Evolutionary conservation across 1,140 invertebrate genomes (phyloP).

Genomic region (Eciton burchellii): DNA sequence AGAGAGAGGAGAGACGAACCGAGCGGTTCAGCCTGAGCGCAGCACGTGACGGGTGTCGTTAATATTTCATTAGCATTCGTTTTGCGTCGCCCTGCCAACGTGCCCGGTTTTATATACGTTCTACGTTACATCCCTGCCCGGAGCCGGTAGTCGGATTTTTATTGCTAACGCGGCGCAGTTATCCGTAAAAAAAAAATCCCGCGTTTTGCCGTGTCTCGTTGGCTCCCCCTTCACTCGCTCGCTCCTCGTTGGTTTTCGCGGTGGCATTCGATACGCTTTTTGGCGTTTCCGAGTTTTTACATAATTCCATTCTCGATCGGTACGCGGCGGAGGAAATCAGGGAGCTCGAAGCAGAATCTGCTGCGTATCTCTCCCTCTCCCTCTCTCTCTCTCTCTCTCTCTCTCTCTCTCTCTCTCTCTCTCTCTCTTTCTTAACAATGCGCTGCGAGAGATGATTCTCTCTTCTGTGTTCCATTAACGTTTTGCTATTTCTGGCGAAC

Average conservation of each 20-base stretch:
- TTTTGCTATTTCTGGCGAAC: neutral
- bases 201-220: slow-evolving; percentile 59
- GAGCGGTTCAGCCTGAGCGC: slow-evolving; percentile 61
- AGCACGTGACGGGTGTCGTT: slow-evolving; percentile 81
- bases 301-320: neutral
- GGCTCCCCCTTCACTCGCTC: slow-evolving; percentile 1
- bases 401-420: too few species aligned
- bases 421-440: neutral
- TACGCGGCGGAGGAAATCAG: neutral
- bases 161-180: slow-evolving; percentile 64
- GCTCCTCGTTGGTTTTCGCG: slow-evolving; percentile 29
- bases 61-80: slow-evolving; percentile 83
- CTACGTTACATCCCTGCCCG: slow-evolving; percentile 30
- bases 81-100: slow-evolving; percentile 68
- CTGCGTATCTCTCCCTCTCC: too few species aligned
- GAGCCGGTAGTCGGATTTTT: slow-evolving; percentile 47
- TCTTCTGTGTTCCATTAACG: neutral
- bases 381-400: too few species aligned
- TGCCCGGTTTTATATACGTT: slow-evolving; percentile 64
- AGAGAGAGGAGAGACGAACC: slow-evolving; percentile 30
- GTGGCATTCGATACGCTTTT: slow-evolving; percentile 50
- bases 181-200: slow-evolving; percentile 73
- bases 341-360: slow-evolving; percentile 4
- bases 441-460: neutral
- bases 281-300: slow-evolving; percentile 50